Evolutionary conservation across 2,888 invertebrate species (phyloP).

Genomic region (Tiliacea citrago): DNA sequence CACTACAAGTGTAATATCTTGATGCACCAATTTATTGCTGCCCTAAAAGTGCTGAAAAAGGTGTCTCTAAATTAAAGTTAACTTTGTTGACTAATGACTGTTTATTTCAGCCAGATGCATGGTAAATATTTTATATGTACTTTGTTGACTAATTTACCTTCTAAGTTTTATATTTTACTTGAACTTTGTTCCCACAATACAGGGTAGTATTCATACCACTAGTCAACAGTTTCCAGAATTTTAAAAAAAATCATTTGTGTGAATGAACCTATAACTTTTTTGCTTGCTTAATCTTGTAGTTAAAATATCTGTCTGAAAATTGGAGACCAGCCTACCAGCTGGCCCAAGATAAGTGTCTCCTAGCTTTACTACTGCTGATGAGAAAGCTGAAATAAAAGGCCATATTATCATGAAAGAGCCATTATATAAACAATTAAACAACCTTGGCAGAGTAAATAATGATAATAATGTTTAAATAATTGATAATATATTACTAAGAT

Average conservation of each 20-base stretch:
- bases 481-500: slow-evolving; percentile 44
- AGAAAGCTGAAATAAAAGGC: slow-evolving; percentile 37
- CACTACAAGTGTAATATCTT: neutral
- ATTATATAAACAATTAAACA: slow-evolving; percentile 47
- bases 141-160: slow-evolving; percentile 27
- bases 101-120: slow-evolving; percentile 50
- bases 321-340: slow-evolving; percentile 1
- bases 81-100: slow-evolving; percentile 2
- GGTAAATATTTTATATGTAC: slow-evolving; percentile 43
- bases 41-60: neutral
- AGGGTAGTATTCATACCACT: neutral
- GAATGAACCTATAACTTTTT: neutral
- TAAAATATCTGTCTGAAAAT: neutral
- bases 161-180: slow-evolving; percentile 10
- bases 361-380: slow-evolving; percentile 14
- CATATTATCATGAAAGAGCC: slow-evolving; percentile 38
- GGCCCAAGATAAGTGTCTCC: slow-evolving; percentile 4
- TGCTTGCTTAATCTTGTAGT: slow-evolving; percentile 3
- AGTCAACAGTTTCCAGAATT: neutral
- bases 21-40: slow-evolving; percentile 3
- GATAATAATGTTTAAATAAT: slow-evolving; percentile 50
- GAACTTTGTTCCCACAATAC: neutral
- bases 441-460: slow-evolving; percentile 55
- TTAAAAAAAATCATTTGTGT: neutral
- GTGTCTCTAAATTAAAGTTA: neutral